Percentiles rank a stretch among this genome's conserved stretches.
phyloP scores from a whole-genome alignment of 1,140 invertebrate species.

The Ridgeia piscesae region DNA sequence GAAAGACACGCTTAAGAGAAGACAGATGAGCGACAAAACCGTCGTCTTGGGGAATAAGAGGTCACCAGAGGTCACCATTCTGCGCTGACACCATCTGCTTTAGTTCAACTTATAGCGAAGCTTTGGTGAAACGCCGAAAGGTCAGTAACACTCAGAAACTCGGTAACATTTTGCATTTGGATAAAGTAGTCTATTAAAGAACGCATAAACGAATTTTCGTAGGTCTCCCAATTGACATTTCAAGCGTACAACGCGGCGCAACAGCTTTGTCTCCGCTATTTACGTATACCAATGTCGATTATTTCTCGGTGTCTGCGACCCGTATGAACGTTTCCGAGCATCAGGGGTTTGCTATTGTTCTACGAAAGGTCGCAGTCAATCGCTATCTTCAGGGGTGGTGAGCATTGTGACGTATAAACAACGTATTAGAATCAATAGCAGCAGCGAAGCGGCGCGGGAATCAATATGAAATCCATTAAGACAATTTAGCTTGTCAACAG shows the following conservation, averaged over 20 bases:
- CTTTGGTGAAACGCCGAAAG: neutral
- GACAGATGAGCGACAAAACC: too few relatives aligned
- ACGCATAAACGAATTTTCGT: neutral
- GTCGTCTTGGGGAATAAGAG: neutral
- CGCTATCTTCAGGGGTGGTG: neutral
- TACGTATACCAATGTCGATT: neutral
- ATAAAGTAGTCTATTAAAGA: neutral
- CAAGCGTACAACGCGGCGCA: neutral
- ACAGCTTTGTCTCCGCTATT: neutral
- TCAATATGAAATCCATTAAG: constrained; percentile 1
- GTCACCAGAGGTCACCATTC: neutral
- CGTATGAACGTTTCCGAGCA: neutral
- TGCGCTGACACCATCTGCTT: neutral
- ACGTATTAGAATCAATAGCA: neutral
- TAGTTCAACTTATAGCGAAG: neutral
- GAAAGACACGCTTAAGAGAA: too few relatives aligned
- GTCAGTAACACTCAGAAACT: neutral
- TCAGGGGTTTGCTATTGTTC: neutral
- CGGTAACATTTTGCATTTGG: neutral
- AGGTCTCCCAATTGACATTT: neutral
- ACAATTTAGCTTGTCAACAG: constrained; percentile 5
- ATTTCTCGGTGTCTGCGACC: neutral
- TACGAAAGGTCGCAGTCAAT: neutral
- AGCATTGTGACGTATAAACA: neutral
- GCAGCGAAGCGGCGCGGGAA: neutral